Base-by-base conservation (phyloP, 2,113 vertebrate species). In the Prietella phreatophila region DNA sequence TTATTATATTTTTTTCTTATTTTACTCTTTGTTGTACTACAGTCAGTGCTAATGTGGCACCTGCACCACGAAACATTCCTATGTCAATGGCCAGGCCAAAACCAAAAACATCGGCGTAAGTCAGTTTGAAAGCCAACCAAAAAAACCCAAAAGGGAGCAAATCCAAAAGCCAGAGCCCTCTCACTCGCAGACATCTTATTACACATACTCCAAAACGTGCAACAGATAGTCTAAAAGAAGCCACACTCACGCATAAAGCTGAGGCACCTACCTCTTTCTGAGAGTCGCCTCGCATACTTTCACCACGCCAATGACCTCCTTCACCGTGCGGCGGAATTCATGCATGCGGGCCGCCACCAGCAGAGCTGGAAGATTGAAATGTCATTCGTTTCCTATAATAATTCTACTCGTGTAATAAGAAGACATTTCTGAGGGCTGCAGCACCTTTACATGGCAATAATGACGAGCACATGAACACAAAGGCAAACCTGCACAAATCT, bases 261-360 rank as follows among this genome's bases (percentile, higher is more conserved):
- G 27, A 2, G n/a, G 8, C 8, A 87, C 95, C 92, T 89, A 99
- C 98, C 98, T 98, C 95, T 99, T 99, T 88, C 98, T 96, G 88
- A 99, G 94, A 0, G 98, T 99, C 63, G 98, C 97, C 92, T 99
- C 98, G 39, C 98, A 99, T 85, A 99, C 98, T 93, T 99, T 99
- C 90, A 99, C 98, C 93, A 99, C 98, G 0, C 97, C 90, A 92
- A 99, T 98, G 91, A 99, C 97, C 83, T 99, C 98, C 89, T 98
- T 99, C 88, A 99, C 97, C 0, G 98, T 99, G 5, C 97, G 96
- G 50, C 97, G 96, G 91, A 99, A 99, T 92, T 99, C 98, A 39
- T 99, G 98, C 98, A 99, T 99, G 91, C 98, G 95, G n/a, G 98
- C 97, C 0, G 98, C 98, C 9, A 99, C 97, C 50, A 99, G 94